Evolutionary conservation across 2,888 invertebrate genomes (phyloP).

Genomic region (Leptopterna dolabrata): DNA sequence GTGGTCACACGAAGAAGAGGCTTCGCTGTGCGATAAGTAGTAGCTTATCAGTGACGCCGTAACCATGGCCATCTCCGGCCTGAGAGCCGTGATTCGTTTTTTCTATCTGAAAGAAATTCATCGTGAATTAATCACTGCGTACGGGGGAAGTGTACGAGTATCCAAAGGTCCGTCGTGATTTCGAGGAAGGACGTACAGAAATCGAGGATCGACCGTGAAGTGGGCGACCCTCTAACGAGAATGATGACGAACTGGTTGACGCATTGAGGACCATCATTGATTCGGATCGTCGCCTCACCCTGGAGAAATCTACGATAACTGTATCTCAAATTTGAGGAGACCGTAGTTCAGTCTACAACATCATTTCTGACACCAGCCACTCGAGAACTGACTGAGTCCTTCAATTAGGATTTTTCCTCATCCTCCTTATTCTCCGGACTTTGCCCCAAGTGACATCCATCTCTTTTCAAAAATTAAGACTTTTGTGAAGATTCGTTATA

Average conservation of each 20-base stretch:
- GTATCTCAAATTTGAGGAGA: not conserved
- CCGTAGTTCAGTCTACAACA: not conserved
- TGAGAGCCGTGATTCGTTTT: not conserved
- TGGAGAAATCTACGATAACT: not conserved
- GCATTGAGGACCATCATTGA: not conserved
- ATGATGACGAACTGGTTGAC: not conserved
- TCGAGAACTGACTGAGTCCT: not conserved
- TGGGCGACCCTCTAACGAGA: not conserved
- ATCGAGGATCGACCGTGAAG: not conserved
- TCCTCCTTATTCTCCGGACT: not conserved
- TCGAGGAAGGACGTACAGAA: not conserved
- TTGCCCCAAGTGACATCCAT: too few species aligned
- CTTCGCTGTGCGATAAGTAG: too few species aligned
- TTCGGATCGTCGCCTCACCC: not conserved
- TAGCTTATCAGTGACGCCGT: not conserved
- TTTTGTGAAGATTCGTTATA: too few species aligned
- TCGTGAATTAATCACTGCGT: not conserved
- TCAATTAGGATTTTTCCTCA: not conserved
- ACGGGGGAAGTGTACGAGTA: too few species aligned
- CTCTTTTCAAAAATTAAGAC: too few species aligned
- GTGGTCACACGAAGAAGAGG: not conserved
- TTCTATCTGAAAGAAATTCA: not conserved
- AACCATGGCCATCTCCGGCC: not conserved
- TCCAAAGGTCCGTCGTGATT: not conserved
- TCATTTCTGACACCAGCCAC: not conserved